Conservation (phyloP, 2,888 invertebrate species). For the Dynastes tityus region DNA sequence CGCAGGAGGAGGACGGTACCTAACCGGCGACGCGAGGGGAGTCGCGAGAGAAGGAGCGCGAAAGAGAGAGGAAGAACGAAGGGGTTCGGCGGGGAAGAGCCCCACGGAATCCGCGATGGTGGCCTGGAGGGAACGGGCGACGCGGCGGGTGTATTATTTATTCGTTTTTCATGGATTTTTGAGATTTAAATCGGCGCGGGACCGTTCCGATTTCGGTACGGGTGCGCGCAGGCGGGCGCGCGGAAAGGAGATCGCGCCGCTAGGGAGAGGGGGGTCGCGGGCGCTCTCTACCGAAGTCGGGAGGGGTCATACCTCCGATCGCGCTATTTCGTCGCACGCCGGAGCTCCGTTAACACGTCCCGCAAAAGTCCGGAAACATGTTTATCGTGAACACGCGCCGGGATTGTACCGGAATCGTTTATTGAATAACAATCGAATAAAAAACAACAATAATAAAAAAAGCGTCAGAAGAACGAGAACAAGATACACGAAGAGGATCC, state of each 20-base stretch:
- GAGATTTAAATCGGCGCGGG: constrained; percentile 72
- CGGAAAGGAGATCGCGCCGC: constrained; percentile 52
- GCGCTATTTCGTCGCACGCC: constrained; percentile 66
- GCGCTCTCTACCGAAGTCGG: constrained; percentile 52
- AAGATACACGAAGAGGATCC: constrained; percentile 17
- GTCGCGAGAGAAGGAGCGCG: constrained; percentile 15
- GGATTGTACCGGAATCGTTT: constrained; percentile 59
- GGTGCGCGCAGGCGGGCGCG: constrained; percentile 67
- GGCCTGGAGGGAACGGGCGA: constrained; percentile 30
- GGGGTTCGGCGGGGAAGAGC: constrained; percentile 53
- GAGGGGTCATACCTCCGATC: constrained; percentile 66
- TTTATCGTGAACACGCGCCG: constrained; percentile 64
- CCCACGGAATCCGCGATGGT: constrained; percentile 33
- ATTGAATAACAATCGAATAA: constrained; percentile 48
- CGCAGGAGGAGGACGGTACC: constrained; percentile 14
- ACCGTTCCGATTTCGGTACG: constrained; percentile 62
- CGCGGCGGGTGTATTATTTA: constrained; percentile 67
- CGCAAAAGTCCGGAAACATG: constrained; percentile 64
- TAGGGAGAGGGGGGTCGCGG: constrained; percentile 55
- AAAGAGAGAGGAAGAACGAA: constrained; percentile 20
- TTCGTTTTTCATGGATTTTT: constrained; percentile 72
- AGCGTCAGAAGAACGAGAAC: not conserved
- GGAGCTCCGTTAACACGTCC: constrained; percentile 58
- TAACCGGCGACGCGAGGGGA: constrained; percentile 5
- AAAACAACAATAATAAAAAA: constrained; percentile 30